Conservation (phyloP, 2,113 vertebrate species). For the Uria aalge region DNA sequence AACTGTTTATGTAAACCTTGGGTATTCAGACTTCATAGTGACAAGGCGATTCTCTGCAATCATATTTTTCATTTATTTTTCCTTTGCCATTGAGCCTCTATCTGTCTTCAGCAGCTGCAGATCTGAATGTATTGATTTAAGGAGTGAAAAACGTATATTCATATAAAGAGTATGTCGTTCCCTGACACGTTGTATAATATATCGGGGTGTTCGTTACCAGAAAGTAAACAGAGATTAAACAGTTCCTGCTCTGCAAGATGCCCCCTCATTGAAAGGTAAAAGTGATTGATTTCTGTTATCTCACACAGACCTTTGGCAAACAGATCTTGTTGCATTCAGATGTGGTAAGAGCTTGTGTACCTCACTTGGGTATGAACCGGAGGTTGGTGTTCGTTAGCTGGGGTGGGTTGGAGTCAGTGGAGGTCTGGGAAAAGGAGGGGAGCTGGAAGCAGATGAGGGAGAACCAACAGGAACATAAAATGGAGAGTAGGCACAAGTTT, state of each 20-base stretch:
- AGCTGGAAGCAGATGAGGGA: not conserved
- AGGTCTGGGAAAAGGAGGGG: not conserved
- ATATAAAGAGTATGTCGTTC: not conserved
- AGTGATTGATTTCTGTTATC: not conserved
- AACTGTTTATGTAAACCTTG: not conserved
- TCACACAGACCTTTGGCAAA: not conserved
- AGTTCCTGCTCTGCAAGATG: not conserved
- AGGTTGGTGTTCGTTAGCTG: not conserved
- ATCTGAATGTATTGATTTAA: not conserved
- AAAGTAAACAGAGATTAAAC: not conserved
- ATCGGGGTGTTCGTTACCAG: not conserved
- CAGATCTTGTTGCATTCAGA: not conserved
- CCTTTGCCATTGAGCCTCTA: not conserved
- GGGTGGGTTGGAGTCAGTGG: not conserved
- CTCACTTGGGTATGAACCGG: not conserved
- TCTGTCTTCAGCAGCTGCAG: not conserved
- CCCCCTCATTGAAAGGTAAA: not conserved
- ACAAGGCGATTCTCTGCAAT: not conserved
- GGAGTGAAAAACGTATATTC: not conserved
- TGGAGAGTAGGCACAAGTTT: not conserved
- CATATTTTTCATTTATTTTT: not conserved
- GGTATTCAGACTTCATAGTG: not conserved
- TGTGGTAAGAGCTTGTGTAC: not conserved
- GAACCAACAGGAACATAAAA: not conserved
- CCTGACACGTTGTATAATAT: not conserved